Conservation (phyloP, 2,888 invertebrate species). For the Tortrix viridana region DNA sequence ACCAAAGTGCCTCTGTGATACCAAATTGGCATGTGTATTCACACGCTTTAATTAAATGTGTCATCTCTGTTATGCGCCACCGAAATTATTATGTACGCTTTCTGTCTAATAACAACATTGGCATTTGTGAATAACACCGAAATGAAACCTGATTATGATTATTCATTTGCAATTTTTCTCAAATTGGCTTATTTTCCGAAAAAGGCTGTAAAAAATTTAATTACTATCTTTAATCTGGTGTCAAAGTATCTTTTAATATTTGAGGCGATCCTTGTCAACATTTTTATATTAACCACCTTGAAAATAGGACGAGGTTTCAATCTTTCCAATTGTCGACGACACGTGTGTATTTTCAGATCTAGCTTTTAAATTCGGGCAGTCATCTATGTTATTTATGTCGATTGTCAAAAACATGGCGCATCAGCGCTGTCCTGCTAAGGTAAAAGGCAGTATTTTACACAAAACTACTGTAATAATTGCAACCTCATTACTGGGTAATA, state of each 20-base stretch:
- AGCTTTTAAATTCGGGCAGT: conserved; percentile 36
- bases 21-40: conserved; percentile 8
- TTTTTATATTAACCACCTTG: not conserved
- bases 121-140: conserved; percentile 33
- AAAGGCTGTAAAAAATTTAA: not conserved
- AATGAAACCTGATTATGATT: conserved; percentile 1
- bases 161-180: not conserved
- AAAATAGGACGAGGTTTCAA: not conserved
- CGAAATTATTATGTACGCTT: conserved; percentile 12
- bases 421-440: no score
- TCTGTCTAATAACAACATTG: conserved; percentile 20
- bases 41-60: not conserved
- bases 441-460: no score
- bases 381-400: conserved; percentile 8
- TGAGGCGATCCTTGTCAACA: not conserved
- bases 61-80: not conserved
- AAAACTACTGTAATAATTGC: no score
- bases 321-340: not conserved
- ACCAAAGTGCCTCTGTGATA: conserved; percentile 16
- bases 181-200: not conserved
- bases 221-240: not conserved
- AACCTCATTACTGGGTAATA: no score
- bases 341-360: conserved; percentile 7
- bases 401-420: conserved; percentile 4
- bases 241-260: not conserved